These are phyloP conservation scores for Jordanella pulchra DNA, from an alignment of 2,797 vertebrate genomes.

Conservation along the genomic window DNA sequence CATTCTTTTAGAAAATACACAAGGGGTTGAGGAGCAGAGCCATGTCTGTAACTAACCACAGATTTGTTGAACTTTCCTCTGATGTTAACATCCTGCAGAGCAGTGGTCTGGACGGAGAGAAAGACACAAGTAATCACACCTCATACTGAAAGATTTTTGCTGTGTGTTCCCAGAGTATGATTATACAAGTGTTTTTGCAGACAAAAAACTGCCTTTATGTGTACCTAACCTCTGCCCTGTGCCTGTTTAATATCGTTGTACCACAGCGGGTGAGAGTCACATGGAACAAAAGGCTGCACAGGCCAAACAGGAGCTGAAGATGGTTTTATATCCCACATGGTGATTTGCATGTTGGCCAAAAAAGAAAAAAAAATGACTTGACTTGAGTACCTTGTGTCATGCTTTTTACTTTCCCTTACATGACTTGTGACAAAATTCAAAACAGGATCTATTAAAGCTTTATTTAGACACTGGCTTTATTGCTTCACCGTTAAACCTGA, in stretches of 20 bases:
- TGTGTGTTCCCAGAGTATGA: constrained; percentile 32
- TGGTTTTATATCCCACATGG: neutral
- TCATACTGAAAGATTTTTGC: constrained; percentile 31
- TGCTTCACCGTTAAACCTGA: neutral
- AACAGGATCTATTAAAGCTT: neutral
- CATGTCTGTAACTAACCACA: constrained; percentile 29
- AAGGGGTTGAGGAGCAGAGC: constrained; percentile 31
- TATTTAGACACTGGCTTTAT: neutral
- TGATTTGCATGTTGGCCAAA: neutral
- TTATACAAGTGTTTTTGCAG: constrained; percentile 27
- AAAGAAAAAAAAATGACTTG: neutral
- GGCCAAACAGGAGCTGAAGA: constrained; percentile 2
- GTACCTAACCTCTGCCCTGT: constrained; percentile 48
- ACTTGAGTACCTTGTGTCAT: neutral
- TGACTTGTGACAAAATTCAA: neutral
- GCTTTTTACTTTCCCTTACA: neutral
- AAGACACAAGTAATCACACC: constrained; percentile 39
- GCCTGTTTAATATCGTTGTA: constrained; percentile 22
- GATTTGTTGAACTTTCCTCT: constrained; percentile 44
- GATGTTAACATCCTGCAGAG: constrained; percentile 30
- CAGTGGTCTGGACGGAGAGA: constrained; percentile 40
- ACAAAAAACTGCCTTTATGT: constrained; percentile 21
- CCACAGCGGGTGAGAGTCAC: constrained; percentile 21
- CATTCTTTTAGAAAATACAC: constrained; percentile 22
- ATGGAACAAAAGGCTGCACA: constrained; percentile 10